Evolutionary conservation across 2,888 invertebrate genomes (phyloP).

Genomic region (Bembecia ichneumoniformis): DNA sequence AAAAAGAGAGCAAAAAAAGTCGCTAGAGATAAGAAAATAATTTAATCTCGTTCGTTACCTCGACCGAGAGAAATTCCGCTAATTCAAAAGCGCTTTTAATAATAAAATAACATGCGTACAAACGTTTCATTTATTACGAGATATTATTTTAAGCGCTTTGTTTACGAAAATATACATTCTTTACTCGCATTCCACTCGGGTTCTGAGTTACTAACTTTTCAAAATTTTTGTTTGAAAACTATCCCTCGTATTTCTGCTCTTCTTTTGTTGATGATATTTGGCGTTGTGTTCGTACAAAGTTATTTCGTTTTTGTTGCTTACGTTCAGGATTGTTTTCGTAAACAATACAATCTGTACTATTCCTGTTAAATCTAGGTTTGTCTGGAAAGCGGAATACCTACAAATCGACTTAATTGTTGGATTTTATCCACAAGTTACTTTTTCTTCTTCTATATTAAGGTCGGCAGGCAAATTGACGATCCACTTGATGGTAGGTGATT

Average conservation of each 20-base stretch:
- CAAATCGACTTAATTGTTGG: too few species aligned
- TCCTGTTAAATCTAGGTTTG: too few species aligned
- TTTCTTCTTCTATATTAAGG: too few species aligned
- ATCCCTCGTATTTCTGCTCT: slow-evolving; percentile 30
- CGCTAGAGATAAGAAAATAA: too few species aligned
- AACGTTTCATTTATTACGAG: neutral
- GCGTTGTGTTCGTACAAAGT: slow-evolving; percentile 38
- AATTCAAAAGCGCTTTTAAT: neutral
- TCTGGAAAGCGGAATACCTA: too few species aligned
- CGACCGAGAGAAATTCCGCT: neutral
- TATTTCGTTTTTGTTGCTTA: slow-evolving; percentile 20
- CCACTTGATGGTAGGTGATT: too few species aligned
- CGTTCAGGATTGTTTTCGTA: neutral
- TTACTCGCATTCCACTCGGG: slow-evolving; percentile 30
- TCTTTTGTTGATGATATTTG: slow-evolving; percentile 47
- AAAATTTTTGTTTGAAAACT: slow-evolving; percentile 40
- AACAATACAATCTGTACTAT: neutral
- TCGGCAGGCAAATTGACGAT: too few species aligned
- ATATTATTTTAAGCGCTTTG: slow-evolving; percentile 20
- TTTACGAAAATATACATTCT: slow-evolving; percentile 28
- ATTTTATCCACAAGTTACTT: too few species aligned
- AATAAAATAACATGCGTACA: neutral
- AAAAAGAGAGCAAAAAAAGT: too few species aligned
- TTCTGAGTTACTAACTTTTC: slow-evolving; percentile 23
- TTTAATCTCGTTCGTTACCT: too few species aligned